Conservation (phyloP, 1,140 invertebrate species). For the Ostrea denselamellosa region DNA sequence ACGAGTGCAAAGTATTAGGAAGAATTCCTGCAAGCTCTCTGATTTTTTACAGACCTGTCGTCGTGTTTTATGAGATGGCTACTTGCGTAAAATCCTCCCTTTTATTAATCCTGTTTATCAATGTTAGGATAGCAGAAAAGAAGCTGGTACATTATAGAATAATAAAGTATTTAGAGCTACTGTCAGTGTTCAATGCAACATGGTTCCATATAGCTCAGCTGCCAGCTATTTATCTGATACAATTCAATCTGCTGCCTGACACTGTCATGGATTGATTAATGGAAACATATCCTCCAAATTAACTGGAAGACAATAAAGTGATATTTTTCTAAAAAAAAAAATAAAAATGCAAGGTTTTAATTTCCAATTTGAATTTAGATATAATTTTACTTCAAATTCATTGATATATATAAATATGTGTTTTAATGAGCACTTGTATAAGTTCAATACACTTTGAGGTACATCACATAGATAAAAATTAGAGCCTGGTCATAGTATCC, state of each 20-base stretch:
- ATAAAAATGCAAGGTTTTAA: no score
- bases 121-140: conserved; percentile 4
- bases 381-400: no score
- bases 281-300: background rate
- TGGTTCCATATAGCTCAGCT: background rate
- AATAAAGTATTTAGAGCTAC: background rate
- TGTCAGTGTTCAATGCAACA: background rate
- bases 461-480: no score
- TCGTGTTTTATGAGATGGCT: background rate
- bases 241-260: background rate
- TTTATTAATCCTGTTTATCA: conserved; percentile 35
- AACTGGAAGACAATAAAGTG: background rate
- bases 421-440: no score
- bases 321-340: no score
- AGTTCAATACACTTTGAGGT: no score
- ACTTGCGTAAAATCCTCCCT: background rate
- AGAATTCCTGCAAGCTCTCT: conserved; percentile 28
- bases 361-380: no score
- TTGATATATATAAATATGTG: no score
- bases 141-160: background rate
- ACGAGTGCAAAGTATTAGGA: conserved; percentile 32
- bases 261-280: background rate
- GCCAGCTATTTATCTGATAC: background rate
- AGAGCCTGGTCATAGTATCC: no score
- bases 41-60: background rate